Conservation (phyloP, 1,140 invertebrate species). For the Drosophila lowei region DNA sequence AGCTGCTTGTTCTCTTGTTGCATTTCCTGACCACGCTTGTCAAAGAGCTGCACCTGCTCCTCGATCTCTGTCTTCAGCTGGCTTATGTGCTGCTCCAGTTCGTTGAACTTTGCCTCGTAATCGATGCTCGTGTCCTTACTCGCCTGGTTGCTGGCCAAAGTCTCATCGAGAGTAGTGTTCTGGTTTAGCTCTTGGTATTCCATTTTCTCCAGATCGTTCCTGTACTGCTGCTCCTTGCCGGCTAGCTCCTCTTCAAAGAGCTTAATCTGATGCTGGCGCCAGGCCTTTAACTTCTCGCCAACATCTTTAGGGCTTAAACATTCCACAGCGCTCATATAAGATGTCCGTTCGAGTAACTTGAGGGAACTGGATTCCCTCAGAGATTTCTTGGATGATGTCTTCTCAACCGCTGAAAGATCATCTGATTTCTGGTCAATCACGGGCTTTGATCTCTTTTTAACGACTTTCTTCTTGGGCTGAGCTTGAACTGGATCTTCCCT, state of each 20-base stretch:
- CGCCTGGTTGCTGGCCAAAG: not conserved
- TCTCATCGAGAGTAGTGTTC: not conserved
- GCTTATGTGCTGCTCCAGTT: slow-evolving; percentile 53
- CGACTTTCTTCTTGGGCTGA: slow-evolving; percentile 7
- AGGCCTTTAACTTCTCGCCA: slow-evolving; percentile 24
- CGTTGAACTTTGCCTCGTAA: slow-evolving; percentile 44
- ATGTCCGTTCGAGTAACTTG: not conserved
- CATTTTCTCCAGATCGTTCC: slow-evolving; percentile 37
- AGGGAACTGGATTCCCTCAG: not conserved
- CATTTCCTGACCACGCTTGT: slow-evolving; percentile 41
- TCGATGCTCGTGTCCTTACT: not conserved
- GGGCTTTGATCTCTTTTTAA: slow-evolving; percentile 7
- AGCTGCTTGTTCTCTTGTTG: slow-evolving; percentile 51
- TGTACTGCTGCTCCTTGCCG: slow-evolving; percentile 27
- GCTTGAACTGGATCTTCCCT: not conserved
- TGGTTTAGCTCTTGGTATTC: slow-evolving; percentile 1
- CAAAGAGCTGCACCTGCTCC: slow-evolving; percentile 45
- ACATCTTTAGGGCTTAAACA: not conserved
- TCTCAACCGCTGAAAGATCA: not conserved
- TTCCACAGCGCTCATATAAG: not conserved
- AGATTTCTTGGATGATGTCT: not conserved
- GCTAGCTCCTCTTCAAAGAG: slow-evolving; percentile 43
- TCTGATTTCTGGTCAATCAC: not conserved
- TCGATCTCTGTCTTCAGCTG: slow-evolving; percentile 44
- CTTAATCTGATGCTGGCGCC: slow-evolving; percentile 53